A percentile compares a stretch with the other conserved stretches of the same genome.
Conservation (phyloP, 2,797 vertebrate genomes). For the Clarias pachynema region DNA sequence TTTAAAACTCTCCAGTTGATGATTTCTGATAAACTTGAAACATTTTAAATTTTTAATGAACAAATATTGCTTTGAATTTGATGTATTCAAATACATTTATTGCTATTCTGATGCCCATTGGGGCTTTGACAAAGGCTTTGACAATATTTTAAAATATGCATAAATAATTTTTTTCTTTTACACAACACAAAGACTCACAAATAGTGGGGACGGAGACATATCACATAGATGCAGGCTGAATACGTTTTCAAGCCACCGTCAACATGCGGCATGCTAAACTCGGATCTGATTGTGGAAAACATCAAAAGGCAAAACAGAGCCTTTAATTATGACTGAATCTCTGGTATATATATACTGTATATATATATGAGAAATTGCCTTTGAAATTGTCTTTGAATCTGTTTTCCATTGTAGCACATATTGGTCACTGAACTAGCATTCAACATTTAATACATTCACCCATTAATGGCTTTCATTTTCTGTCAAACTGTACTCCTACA, state of each 20-base stretch:
- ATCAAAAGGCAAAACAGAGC: not conserved
- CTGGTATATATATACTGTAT: not conserved
- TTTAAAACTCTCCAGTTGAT: not conserved
- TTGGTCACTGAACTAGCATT: conserved; percentile 50
- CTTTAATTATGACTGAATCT: not conserved
- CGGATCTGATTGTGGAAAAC: not conserved
- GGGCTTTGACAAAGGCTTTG: not conserved
- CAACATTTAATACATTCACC: conserved; percentile 41
- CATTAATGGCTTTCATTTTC: conserved; percentile 58
- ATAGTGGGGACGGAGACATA: not conserved
- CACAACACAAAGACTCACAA: not conserved
- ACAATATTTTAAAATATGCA: not conserved
- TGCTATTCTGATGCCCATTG: not conserved
- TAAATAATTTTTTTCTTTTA: not conserved
- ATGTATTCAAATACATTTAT: not conserved
- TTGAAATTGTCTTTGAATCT: not conserved
- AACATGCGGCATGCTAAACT: conserved; percentile 1
- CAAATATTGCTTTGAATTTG: conserved; percentile 9
- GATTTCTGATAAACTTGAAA: not conserved
- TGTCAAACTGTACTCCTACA: conserved; percentile 52
- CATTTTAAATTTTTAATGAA: not conserved
- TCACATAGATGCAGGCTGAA: not conserved
- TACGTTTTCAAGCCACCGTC: not conserved
- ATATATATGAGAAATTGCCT: not conserved
- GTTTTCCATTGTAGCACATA: conserved; percentile 4